Evolutionary conservation across 2,113 vertebrate genomes (phyloP).

Genomic region (Patagioenas fasciata): DNA sequence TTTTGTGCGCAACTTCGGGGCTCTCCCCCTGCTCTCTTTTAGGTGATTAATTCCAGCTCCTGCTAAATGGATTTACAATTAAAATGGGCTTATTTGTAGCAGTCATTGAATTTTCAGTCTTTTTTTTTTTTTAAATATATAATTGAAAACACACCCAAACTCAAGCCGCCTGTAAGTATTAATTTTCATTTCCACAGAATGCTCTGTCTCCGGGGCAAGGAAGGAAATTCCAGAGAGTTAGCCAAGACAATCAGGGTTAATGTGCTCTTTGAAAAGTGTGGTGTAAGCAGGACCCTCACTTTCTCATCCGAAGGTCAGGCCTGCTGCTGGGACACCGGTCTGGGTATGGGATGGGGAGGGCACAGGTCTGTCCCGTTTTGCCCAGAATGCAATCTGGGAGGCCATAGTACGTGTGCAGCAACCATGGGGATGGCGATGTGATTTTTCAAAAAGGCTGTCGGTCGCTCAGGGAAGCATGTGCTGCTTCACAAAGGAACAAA

Average conservation of each 20-base stretch:
- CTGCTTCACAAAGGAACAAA: neutral
- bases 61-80: conserved; percentile 63
- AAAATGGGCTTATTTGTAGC: conserved; percentile 54
- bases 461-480: neutral
- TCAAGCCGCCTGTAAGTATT: conserved; percentile 59
- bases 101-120: conserved; percentile 56
- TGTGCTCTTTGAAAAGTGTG: conserved; percentile 55
- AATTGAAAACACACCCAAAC: conserved; percentile 71
- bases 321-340: neutral
- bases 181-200: conserved; percentile 71
- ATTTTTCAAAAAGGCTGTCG: neutral
- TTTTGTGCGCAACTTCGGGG: neutral
- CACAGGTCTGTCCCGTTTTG: neutral
- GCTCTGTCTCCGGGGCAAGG: conserved; percentile 64
- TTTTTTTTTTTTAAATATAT: neutral
- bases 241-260: conserved; percentile 72
- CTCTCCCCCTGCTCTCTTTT: neutral
- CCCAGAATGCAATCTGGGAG: neutral
- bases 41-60: conserved; percentile 55
- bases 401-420: neutral
- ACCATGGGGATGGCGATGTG: neutral
- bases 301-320: conserved; percentile 34
- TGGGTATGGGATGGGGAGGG: neutral
- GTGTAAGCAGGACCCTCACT: conserved; percentile 5
- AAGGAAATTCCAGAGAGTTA: conserved; percentile 73